Percentiles rank a stretch among this genome's conserved stretches.
Evolutionary conservation across 2,888 invertebrate genomes (phyloP).

Genomic region (Sminthurides aquaticus): DNA sequence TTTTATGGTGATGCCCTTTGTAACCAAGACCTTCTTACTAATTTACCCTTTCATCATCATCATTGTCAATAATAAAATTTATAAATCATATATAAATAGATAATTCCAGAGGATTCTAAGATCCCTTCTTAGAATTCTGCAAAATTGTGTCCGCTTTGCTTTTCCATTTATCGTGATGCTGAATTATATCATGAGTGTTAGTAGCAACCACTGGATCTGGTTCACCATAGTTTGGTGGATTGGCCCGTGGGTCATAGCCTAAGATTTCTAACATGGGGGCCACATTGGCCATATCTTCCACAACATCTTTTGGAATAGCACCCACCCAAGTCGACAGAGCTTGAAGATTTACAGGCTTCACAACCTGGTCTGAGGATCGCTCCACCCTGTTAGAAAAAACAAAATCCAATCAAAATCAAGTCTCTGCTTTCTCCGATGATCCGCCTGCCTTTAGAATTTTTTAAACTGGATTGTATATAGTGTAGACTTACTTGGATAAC

Average conservation of each 20-base stretch:
- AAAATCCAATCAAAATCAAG: no score
- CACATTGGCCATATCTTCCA: slow-evolving; percentile 81
- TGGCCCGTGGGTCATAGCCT: slow-evolving; percentile 92
- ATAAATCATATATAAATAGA: no score
- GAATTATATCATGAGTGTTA: slow-evolving; percentile 40
- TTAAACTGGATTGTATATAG: no score
- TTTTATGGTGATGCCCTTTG: no score
- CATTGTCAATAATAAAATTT: no score
- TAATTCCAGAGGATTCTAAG: no score
- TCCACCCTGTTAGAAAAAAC: slow-evolving; percentile 68
- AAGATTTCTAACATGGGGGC: slow-evolving; percentile 85
- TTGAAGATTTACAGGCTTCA: slow-evolving; percentile 94
- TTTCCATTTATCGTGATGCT: slow-evolving; percentile 40
- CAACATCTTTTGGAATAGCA: slow-evolving; percentile 80
- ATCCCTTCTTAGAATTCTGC: slow-evolving; percentile 32
- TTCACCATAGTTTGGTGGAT: slow-evolving; percentile 89
- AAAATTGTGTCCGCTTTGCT: slow-evolving; percentile 37
- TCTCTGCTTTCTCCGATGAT: not conserved
- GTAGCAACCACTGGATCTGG: slow-evolving; percentile 54
- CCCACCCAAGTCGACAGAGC: slow-evolving; percentile 90
- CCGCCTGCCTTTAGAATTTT: not conserved
- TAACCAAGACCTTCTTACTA: no score
- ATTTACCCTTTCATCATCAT: no score
- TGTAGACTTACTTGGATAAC: slow-evolving; percentile 74
- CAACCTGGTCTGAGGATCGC: slow-evolving; percentile 95